Percentiles rank a stretch among this genome's conserved stretches.
Evolutionary conservation across 2,113 vertebrate species (phyloP).

Genomic region (Chionodraco myersi): DNA sequence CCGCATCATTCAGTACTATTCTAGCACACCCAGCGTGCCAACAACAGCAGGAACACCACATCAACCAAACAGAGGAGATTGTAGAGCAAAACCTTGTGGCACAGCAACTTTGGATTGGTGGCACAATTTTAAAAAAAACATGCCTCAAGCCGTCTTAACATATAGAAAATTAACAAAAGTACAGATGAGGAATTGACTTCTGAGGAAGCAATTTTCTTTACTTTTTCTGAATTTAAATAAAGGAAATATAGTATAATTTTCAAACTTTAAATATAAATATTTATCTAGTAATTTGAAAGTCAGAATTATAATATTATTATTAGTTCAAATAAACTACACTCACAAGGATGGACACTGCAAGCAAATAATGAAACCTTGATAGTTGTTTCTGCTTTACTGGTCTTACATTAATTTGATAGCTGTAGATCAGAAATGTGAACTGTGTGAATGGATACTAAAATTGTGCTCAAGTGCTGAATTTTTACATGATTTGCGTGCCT

Average conservation of each 20-base stretch:
- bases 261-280: constrained; percentile 9
- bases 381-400: constrained; percentile 14
- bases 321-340: constrained; percentile 18
- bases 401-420: constrained; percentile 11
- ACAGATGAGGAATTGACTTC: not conserved
- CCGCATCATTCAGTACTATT: constrained; percentile 25
- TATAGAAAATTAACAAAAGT: not conserved
- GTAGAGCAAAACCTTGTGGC: constrained; percentile 28
- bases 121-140: constrained; percentile 39
- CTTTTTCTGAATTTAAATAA: constrained; percentile 7
- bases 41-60: constrained; percentile 31
- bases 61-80: constrained; percentile 35
- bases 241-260: constrained; percentile 6
- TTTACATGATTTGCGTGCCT: constrained; percentile 17
- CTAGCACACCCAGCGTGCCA: constrained; percentile 64
- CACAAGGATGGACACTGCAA: not conserved
- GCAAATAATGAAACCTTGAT: not conserved
- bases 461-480: constrained; percentile 47
- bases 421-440: constrained; percentile 16
- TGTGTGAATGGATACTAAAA: constrained; percentile 33
- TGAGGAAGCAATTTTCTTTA: constrained; percentile 6
- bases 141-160: not conserved
- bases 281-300: constrained; percentile 13
- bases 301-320: not conserved
- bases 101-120: constrained; percentile 57